Percentiles rank a stretch among this genome's conserved stretches.
phyloP scores from a whole-genome alignment of 2,797 vertebrate genomes.

The Selene dorsalis region DNA sequence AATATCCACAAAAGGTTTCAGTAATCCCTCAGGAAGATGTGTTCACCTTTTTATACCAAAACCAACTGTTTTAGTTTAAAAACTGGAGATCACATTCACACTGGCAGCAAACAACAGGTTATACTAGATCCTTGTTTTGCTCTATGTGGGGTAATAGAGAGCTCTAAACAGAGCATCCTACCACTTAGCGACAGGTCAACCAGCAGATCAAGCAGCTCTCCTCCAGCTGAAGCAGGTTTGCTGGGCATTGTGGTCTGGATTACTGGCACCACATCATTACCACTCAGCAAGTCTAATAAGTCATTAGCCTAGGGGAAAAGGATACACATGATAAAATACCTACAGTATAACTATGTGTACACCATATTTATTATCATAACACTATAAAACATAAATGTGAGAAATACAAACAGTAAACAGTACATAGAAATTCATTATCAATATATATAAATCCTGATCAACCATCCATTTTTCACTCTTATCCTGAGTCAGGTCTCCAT shows the following conservation, averaged over 20 bases:
- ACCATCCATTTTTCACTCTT: neutral
- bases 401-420: no score
- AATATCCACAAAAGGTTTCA: neutral
- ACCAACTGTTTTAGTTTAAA: neutral
- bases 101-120: neutral
- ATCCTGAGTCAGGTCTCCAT: neutral
- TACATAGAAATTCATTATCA: neutral
- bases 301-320: slow-evolving; percentile 90
- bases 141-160: neutral
- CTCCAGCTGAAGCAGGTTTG: slow-evolving; percentile 92
- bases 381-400: neutral
- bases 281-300: slow-evolving; percentile 95
- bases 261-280: slow-evolving; percentile 92
- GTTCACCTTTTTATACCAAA: slow-evolving; percentile 1
- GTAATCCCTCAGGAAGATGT: neutral
- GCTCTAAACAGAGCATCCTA: slow-evolving; percentile 66
- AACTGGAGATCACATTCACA: slow-evolving; percentile 28
- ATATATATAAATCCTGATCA: neutral
- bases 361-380: no score
- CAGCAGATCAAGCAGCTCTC: slow-evolving; percentile 95
- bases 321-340: slow-evolving; percentile 9
- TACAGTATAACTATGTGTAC: neutral
- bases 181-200: slow-evolving; percentile 95
- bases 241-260: slow-evolving; percentile 91
- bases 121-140: neutral